A percentile compares a stretch with the other conserved stretches of the same genome.
These are phyloP conservation scores for Intellagama lesueurii DNA, from an alignment of 2,797 vertebrate genomes.

Conservation along the genomic window DNA sequence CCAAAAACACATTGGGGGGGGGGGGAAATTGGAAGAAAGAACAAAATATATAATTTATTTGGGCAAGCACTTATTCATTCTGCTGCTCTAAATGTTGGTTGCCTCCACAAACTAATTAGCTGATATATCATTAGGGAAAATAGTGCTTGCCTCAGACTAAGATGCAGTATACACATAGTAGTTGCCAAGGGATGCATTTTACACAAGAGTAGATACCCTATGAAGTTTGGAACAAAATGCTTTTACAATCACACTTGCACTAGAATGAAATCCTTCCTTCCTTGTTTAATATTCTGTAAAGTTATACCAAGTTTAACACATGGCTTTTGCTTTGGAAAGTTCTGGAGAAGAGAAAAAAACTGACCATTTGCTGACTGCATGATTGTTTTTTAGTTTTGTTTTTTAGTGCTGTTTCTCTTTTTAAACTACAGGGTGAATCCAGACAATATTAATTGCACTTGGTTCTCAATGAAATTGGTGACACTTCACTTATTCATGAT, in stretches of 20 bases:
- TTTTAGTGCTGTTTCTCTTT: neutral
- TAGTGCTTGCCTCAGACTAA: neutral
- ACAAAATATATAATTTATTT: conserved; percentile 20
- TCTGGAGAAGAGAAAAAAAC: neutral
- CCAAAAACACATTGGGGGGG: neutral
- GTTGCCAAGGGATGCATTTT: conserved; percentile 43
- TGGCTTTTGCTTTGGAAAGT: neutral
- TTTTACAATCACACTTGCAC: accelerated
- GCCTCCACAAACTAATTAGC: conserved; percentile 24
- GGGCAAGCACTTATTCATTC: conserved; percentile 24
- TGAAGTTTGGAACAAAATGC: conserved; percentile 26
- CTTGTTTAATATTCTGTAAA: neutral
- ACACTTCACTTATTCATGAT: neutral
- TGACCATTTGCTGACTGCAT: neutral
- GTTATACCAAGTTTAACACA: neutral
- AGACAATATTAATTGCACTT: neutral
- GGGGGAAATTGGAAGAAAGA: neutral
- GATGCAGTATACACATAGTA: conserved; percentile 44
- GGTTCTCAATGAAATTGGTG: neutral
- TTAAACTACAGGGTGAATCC: neutral
- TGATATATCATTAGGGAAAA: conserved; percentile 24
- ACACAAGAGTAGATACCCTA: conserved; percentile 39
- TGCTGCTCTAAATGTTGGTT: conserved; percentile 9
- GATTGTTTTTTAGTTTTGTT: neutral
- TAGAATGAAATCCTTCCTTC: neutral